phyloP scores from a whole-genome alignment of 2,113 vertebrate genomes.

The Mormyrus iriodes region DNA sequence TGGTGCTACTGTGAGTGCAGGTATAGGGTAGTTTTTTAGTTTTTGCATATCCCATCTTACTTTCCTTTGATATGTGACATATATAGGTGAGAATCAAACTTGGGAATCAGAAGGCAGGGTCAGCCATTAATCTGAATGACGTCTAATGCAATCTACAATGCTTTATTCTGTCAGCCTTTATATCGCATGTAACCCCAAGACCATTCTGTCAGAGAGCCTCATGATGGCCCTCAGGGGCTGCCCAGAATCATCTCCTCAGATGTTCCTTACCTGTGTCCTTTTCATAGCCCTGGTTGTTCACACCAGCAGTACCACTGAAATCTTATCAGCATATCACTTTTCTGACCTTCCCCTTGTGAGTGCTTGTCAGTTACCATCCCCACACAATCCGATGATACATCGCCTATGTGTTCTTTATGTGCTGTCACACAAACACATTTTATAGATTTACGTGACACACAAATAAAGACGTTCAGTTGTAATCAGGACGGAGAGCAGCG shows the following conservation, averaged over 20 bases:
- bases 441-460: background rate
- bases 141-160: background rate
- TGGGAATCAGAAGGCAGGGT: background rate
- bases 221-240: background rate
- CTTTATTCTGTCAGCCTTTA: background rate
- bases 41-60: background rate
- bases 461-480: background rate
- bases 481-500: background rate
- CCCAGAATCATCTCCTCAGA: background rate
- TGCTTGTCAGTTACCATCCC: background rate
- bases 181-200: background rate
- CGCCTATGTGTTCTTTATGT: background rate
- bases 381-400: background rate
- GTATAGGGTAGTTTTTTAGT: background rate
- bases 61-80: background rate
- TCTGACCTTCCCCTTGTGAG: background rate
- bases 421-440: background rate
- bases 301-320: background rate
- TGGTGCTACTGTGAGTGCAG: background rate
- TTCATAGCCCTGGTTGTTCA: background rate
- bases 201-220: background rate
- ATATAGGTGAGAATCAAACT: background rate
- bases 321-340: background rate
- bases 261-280: background rate
- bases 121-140: background rate